Evolutionary conservation across 2,888 invertebrate species (phyloP), one percentile per base, ranked within the genome.

Genomic region (Subacronicta megacephala): DNA sequence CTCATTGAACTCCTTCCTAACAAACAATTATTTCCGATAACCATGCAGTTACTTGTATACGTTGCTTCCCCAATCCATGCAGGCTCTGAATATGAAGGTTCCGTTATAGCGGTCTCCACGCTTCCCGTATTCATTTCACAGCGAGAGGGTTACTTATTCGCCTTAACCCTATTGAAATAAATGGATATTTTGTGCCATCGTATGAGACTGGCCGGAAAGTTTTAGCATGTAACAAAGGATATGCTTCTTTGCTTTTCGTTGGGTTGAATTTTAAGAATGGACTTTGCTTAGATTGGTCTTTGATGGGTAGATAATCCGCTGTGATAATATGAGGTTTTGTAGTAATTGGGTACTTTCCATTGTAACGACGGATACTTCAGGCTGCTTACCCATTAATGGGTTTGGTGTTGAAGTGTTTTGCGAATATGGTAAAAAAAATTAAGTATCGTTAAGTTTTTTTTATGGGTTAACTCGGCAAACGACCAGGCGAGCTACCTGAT

Each of bases 121-220:
- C 73, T 55, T 59, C 50, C 44, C 45, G 59, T 59, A 72, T 64
- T 66, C 73, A 72, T 66, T 58, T 53, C 44, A 53, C 52, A 45
- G 45, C 46, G 57, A 64, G 62, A 52, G 60, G 69, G 72, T 69
- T 76, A 61, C 65, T 45, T 59, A 60, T 58, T 58, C 53, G 13
- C 62, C 53, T 54, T 54, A 52, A 57, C 73, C 70, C 74, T 72
- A 74, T 74, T 76, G 74, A 74, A 76, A 76, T 76, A 76, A 76
- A 74, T 74, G 69, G 77, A 53, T 76, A 76, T 68, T 26, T 62
- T 74, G 67, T 53, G 52, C 68, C 62, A 42, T 63, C 44, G 47
- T 62, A 72, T 62, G 65, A 76, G 69, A 65, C 69, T 72, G 65
- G 49, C 73, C 47, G 62, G 65, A 69, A 57, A 62, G 68, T 59